Evolutionary conservation across 2,888 invertebrate genomes (phyloP).

Genomic region (Hypercompe scribonia): DNA sequence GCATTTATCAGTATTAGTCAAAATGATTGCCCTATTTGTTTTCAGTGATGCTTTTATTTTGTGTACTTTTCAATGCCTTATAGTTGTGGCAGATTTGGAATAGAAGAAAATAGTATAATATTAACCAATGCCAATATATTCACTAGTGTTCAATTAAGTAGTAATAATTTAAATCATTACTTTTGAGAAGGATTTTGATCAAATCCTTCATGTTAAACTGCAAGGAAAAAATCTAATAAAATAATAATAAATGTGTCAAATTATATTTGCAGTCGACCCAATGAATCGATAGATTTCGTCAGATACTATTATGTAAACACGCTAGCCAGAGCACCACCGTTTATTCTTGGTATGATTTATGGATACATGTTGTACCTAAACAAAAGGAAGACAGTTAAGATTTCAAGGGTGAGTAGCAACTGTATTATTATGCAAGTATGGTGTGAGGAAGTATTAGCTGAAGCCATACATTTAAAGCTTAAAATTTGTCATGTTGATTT

Average conservation of each 20-base stretch:
- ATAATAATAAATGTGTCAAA: background rate
- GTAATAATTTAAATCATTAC: too few species aligned
- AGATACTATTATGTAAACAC: conserved; percentile 66
- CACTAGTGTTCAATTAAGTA: too few species aligned
- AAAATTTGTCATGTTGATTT: too few species aligned
- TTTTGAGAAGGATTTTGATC: too few species aligned
- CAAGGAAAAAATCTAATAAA: background rate
- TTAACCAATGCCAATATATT: too few species aligned
- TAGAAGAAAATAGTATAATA: too few species aligned
- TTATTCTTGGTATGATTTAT: conserved; percentile 68
- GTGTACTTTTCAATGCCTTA: background rate
- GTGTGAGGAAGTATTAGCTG: background rate
- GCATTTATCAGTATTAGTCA: too few species aligned
- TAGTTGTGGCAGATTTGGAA: background rate
- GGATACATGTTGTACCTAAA: conserved; percentile 67
- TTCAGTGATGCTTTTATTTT: background rate
- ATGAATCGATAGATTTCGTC: conserved; percentile 50
- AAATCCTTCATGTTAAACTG: too few species aligned
- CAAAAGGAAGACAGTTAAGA: conserved; percentile 56
- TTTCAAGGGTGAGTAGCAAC: conserved; percentile 53
- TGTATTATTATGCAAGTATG: background rate
- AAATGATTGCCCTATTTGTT: background rate
- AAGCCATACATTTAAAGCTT: background rate
- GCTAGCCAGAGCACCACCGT: conserved; percentile 67
- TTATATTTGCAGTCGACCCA: conserved; percentile 46